Percentiles rank a stretch among this genome's conserved stretches.
These are phyloP conservation scores for Eledona agricola DNA, from an alignment of 2,888 invertebrate genomes.

Conservation along the genomic window DNA sequence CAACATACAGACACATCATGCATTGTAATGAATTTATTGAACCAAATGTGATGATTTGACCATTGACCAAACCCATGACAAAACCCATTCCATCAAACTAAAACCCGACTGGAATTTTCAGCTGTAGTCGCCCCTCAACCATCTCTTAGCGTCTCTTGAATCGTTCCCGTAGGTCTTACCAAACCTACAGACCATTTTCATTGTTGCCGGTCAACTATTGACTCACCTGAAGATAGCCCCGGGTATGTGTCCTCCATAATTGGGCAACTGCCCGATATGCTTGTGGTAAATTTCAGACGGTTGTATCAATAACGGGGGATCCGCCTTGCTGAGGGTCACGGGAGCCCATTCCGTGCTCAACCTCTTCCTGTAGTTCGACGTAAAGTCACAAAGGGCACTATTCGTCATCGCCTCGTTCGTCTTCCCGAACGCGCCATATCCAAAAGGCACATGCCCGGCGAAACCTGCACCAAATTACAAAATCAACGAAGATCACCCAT, in stretches of 20 bases:
- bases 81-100: no score
- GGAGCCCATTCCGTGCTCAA: slow-evolving; percentile 81
- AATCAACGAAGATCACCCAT: slow-evolving; percentile 1
- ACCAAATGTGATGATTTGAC: no score
- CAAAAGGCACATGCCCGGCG: slow-evolving; percentile 73
- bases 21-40: no score
- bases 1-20: no score
- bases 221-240: slow-evolving; percentile 74
- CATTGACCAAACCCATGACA: no score
- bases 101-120: slow-evolving; percentile 17
- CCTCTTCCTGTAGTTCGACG: slow-evolving; percentile 76
- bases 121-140: slow-evolving; percentile 73
- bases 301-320: slow-evolving; percentile 64
- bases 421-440: slow-evolving; percentile 71
- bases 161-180: slow-evolving; percentile 81
- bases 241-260: slow-evolving; percentile 81
- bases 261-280: slow-evolving; percentile 78
- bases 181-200: slow-evolving; percentile 63
- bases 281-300: slow-evolving; percentile 75
- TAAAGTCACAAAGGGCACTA: slow-evolving; percentile 78
- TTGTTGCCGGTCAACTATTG: slow-evolving; percentile 3
- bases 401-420: slow-evolving; percentile 73
- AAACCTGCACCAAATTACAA: slow-evolving; percentile 65
- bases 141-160: slow-evolving; percentile 76
- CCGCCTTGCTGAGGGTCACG: slow-evolving; percentile 66